Base-by-base conservation (phyloP, 1,140 invertebrate genomes). In the Temnothorax curvispinosus region DNA sequence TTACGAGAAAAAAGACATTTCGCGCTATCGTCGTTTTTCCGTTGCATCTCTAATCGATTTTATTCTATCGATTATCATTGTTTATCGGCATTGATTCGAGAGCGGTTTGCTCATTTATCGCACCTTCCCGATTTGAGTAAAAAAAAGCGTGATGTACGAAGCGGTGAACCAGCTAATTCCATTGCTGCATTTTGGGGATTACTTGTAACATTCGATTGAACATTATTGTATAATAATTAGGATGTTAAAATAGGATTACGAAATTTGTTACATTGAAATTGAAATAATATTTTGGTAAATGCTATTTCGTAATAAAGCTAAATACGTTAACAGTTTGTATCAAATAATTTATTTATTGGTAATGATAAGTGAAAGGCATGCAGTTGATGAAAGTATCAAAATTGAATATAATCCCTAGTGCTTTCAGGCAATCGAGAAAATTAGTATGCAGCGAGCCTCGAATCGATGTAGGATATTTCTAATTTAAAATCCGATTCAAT, bases 41-140 rank as follows among this genome's bases (percentile, higher is more conserved):
- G 15, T 50, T 18, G 7, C 8, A 1, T 32, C 5, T 64, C 3
- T 5, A 13, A n/a, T 38, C 3, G 13, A n/a, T 80, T 64, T 52
- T 18, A 0, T 60, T 0, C 2, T 2, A 44, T 72, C 32, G 72
- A 52, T 71, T 56, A 76, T 76, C 11, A 81, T 91, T 85, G 85
- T 91, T 91, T 86, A 89, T 86, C 60, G 71, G 58, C 52, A 58
- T 87, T 67, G 54, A 90, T 72, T 75, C 60, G 27, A 27, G 21
- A 58, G 13, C n/a, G 64, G 89, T 62, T 90, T 80, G 76, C 50
- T 85, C 52, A 58, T 0, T 7, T 32, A 64, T 18, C 8, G 41
- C 52, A 50, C 60, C 87, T 88, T 85, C 44, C 47, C 60, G 80
- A 89, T 89, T 69, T 44, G 32, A 44, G 3, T 7, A 21, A 54